These are phyloP conservation scores for Caenorhabditis sp. DNA, from an alignment of 2,888 invertebrate genomes.

Conservation along the genomic window DNA sequence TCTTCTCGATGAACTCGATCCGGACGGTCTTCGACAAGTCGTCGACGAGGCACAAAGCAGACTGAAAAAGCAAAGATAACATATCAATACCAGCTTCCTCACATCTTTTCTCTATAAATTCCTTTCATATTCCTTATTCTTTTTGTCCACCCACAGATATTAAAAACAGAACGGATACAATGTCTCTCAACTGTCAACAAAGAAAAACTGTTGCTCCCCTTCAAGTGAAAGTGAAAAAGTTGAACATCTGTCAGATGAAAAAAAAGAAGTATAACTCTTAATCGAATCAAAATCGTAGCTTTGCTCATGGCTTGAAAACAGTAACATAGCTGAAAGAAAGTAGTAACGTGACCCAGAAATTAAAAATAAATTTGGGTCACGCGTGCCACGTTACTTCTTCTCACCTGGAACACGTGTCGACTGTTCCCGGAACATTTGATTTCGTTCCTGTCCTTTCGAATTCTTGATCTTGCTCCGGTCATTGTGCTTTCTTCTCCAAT, in stretches of 20 bases:
- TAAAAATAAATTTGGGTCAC: not conserved
- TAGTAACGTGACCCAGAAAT: conserved; percentile 2
- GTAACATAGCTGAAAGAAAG: not conserved
- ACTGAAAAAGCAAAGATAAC: conserved; percentile 77
- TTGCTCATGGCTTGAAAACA: not conserved
- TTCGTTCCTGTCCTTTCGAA: not conserved
- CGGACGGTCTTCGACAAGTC: conserved; percentile 71
- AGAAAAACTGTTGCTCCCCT: not conserved
- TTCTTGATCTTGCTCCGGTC: not conserved
- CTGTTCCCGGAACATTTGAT: not conserved
- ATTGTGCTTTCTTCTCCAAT: not conserved
- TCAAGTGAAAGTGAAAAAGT: not conserved
- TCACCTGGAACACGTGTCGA: not conserved
- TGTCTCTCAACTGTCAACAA: conserved; percentile 2
- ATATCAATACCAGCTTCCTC: not conserved
- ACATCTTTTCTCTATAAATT: conserved; percentile 4
- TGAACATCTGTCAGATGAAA: conserved; percentile 5
- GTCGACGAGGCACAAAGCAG: conserved; percentile 77
- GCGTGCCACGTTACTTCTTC: not conserved
- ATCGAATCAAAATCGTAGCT: conserved; percentile 25
- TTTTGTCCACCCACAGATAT: conserved; percentile 6
- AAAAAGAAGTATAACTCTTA: not conserved
- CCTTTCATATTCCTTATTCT: conserved; percentile 1
- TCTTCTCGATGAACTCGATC: conserved; percentile 78
- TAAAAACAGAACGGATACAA: not conserved